These are phyloP conservation scores for Myrmecobius fasciatus DNA, from an alignment of 2,113 vertebrate species.

Conservation along the genomic window DNA sequence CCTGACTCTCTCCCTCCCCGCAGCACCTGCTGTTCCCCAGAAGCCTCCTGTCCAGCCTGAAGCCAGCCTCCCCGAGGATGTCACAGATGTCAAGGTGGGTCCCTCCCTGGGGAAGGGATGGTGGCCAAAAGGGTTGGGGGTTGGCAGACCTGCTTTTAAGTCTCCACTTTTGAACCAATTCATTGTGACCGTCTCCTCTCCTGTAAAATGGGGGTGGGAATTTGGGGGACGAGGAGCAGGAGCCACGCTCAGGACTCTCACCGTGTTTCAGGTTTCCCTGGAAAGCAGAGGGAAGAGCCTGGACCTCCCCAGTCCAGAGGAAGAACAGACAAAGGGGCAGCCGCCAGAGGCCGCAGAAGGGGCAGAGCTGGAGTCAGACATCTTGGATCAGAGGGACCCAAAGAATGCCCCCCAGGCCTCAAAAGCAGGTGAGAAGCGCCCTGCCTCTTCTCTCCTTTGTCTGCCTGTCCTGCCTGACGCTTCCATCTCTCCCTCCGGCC, in stretches of 20 bases:
- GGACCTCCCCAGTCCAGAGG: constrained; percentile 52
- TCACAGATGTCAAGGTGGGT: constrained; percentile 51
- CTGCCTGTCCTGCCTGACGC: background rate
- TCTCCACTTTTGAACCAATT: background rate
- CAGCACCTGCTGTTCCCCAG: constrained; percentile 12
- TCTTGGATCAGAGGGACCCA: constrained; percentile 7
- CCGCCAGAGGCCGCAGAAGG: background rate
- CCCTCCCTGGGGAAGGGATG: fast-evolving
- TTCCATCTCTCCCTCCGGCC: background rate
- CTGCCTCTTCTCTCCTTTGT: too few relatives aligned
- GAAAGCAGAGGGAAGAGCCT: background rate
- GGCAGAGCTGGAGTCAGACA: constrained; percentile 30
- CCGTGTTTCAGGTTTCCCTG: background rate
- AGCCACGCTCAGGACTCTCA: constrained; percentile 5
- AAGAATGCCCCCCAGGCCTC: constrained; percentile 25
- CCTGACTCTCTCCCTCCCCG: background rate
- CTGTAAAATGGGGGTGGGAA: background rate
- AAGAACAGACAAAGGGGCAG: constrained; percentile 58
- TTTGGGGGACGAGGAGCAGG: fast-evolving
- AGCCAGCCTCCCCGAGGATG: background rate
- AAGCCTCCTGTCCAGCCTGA: background rate
- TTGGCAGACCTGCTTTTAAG: background rate
- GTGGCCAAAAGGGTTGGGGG: background rate
- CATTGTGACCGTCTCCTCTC: background rate
- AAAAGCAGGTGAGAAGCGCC: constrained; percentile 51